Conservation (phyloP, 2,888 invertebrate genomes). For the Iphiclides podalirius region DNA sequence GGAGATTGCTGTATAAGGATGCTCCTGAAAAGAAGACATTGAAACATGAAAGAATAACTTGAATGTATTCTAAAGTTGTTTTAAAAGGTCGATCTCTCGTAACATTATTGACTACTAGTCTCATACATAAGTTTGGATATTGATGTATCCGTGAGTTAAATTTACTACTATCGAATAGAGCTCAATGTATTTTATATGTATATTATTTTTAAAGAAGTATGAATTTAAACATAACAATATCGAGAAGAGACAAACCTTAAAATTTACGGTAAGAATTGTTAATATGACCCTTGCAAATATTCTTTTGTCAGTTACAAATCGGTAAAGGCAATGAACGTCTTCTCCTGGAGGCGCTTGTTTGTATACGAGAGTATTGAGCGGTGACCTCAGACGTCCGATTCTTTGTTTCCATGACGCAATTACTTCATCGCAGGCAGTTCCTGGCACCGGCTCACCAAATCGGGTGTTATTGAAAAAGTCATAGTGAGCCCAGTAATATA, state of each 20-base stretch:
- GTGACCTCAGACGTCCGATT: slow-evolving; percentile 88
- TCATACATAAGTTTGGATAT: too few species aligned
- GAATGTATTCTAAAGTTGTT: too few species aligned
- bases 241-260: slow-evolving; percentile 82
- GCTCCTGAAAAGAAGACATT: slow-evolving; percentile 74
- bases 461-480: slow-evolving; percentile 96
- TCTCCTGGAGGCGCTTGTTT: slow-evolving; percentile 86
- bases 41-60: background rate
- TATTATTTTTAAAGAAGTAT: too few species aligned
- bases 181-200: too few species aligned
- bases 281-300: slow-evolving; percentile 90
- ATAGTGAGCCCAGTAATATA: slow-evolving; percentile 96
- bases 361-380: slow-evolving; percentile 92
- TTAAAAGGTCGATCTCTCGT: too few species aligned
- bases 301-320: slow-evolving; percentile 90
- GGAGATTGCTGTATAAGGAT: slow-evolving; percentile 88
- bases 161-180: too few species aligned
- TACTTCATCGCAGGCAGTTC: slow-evolving; percentile 92
- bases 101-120: too few species aligned
- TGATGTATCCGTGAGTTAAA: too few species aligned
- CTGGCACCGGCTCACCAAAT: slow-evolving; percentile 89
- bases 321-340: slow-evolving; percentile 90
- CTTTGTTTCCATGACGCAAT: slow-evolving; percentile 91
- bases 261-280: slow-evolving; percentile 88
- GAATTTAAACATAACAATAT: too few species aligned